A percentile compares a stretch with the other conserved stretches of the same genome.
These are phyloP conservation scores for Meloidogyne hapla DNA, from an alignment of 1,140 invertebrate species.

Conservation along the genomic window DNA sequence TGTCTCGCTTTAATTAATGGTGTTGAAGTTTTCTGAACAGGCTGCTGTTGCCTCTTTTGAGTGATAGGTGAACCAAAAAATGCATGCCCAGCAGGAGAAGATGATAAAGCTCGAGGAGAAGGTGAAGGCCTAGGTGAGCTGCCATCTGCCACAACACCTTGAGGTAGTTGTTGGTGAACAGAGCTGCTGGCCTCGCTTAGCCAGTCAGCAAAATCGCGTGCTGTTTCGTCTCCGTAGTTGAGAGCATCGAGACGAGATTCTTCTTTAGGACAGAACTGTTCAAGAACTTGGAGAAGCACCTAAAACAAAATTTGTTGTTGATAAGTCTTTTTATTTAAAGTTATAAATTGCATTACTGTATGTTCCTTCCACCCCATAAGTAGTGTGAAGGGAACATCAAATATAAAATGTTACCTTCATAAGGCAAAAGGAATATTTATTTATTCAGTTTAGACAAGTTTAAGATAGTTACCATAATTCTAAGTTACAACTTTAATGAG, in stretches of 20 bases:
- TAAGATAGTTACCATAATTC: too few relatives aligned
- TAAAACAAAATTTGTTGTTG: slow-evolving; percentile 29
- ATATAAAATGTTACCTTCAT: too few relatives aligned
- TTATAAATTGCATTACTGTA: too few relatives aligned
- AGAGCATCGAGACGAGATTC: slow-evolving; percentile 40
- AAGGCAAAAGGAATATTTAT: too few relatives aligned
- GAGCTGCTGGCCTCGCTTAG: slow-evolving; percentile 25
- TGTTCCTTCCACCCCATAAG: too few relatives aligned
- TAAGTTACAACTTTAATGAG: too few relatives aligned
- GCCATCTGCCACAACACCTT: not conserved
- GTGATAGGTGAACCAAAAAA: slow-evolving; percentile 17
- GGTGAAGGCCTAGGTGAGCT: slow-evolving; percentile 12
- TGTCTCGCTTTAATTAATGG: slow-evolving; percentile 16
- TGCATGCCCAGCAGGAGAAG: slow-evolving; percentile 19
- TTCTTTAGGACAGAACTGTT: slow-evolving; percentile 68
- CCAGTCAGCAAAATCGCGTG: slow-evolving; percentile 24
- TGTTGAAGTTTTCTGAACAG: slow-evolving; percentile 1
- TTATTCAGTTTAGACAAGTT: too few relatives aligned
- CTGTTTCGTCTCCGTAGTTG: slow-evolving; percentile 8
- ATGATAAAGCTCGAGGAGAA: slow-evolving; percentile 15
- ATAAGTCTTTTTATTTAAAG: too few relatives aligned
- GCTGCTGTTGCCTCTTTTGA: slow-evolving; percentile 16
- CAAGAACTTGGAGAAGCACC: slow-evolving; percentile 59
- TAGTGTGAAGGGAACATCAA: too few relatives aligned
- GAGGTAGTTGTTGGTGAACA: slow-evolving; percentile 18